Conservation (phyloP, 2,113 vertebrate species). For the Nanorana parkeri region DNA sequence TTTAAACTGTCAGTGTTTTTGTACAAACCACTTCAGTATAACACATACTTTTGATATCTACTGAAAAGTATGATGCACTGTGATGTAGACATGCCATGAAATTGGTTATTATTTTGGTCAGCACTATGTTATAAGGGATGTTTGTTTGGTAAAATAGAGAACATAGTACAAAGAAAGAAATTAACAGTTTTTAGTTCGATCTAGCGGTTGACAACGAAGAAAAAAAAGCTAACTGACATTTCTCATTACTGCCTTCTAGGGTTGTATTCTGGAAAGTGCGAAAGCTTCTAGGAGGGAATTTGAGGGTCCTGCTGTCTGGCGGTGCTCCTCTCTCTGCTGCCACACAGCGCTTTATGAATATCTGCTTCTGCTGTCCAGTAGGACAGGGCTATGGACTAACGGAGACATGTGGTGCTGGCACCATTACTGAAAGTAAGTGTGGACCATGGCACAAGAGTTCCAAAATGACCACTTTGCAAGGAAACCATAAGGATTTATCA, state of each 20-base stretch:
- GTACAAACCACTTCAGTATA: no score
- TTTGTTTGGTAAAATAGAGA: neutral
- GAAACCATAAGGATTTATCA: no score
- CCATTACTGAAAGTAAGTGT: slow-evolving; percentile 85
- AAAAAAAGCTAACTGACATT: neutral
- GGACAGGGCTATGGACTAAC: slow-evolving; percentile 96
- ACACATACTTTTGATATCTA: no score
- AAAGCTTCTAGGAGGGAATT: slow-evolving; percentile 86
- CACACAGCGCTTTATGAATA: slow-evolving; percentile 96
- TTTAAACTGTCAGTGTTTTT: no score
- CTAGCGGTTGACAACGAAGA: no score
- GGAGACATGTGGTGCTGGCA: slow-evolving; percentile 89
- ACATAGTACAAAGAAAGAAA: no score
- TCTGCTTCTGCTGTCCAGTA: slow-evolving; percentile 95
- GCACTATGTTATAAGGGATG: neutral
- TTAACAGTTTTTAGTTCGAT: no score
- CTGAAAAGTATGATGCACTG: no score
- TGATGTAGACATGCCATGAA: no score
- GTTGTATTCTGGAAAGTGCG: slow-evolving; percentile 90
- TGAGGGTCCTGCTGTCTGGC: slow-evolving; percentile 86
- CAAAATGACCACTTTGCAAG: neutral
- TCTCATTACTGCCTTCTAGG: slow-evolving; percentile 66
- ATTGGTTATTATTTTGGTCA: no score
- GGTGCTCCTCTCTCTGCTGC: slow-evolving; percentile 91
- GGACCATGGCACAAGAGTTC: rapidly evolving